Conservation (phyloP, 2,113 vertebrate genomes). For the Lutjanus erythropterus region DNA sequence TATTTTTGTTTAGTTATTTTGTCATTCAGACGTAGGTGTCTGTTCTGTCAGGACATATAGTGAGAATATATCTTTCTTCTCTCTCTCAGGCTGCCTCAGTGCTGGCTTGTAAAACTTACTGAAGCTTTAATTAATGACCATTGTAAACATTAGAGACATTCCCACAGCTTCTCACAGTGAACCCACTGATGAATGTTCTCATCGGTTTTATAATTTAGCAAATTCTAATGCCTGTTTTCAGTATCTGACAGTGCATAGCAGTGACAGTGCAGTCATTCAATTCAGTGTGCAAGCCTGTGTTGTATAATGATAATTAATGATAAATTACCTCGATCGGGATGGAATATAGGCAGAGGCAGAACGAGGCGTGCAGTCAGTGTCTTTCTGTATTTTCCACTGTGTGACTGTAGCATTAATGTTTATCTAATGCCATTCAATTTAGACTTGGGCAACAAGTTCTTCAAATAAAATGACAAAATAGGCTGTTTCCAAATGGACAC, state of each 20-base stretch:
- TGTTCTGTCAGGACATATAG: not conserved
- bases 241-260: not conserved
- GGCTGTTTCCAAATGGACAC: no score
- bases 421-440: not conserved
- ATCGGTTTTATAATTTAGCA: not conserved
- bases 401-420: not conserved
- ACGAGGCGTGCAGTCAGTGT: not conserved
- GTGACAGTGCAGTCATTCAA: no score
- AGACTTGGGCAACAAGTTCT: not conserved
- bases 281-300: no score
- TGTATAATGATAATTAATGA: no score
- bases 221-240: not conserved
- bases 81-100: not conserved
- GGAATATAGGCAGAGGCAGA: not conserved
- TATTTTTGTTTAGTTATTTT: not conserved
- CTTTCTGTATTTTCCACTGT: not conserved
- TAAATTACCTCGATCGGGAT: no score
- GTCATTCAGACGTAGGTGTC: not conserved
- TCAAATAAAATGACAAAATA: not conserved
- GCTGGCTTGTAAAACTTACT: not conserved
- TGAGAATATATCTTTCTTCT: no score
- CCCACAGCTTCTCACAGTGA: not conserved
- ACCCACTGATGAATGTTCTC: not conserved
- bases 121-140: slow-evolving; percentile 10
- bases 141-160: not conserved